These are phyloP conservation scores for Melopsittacus undulatus DNA, from an alignment of 2,797 vertebrate genomes.

Conservation along the genomic window DNA sequence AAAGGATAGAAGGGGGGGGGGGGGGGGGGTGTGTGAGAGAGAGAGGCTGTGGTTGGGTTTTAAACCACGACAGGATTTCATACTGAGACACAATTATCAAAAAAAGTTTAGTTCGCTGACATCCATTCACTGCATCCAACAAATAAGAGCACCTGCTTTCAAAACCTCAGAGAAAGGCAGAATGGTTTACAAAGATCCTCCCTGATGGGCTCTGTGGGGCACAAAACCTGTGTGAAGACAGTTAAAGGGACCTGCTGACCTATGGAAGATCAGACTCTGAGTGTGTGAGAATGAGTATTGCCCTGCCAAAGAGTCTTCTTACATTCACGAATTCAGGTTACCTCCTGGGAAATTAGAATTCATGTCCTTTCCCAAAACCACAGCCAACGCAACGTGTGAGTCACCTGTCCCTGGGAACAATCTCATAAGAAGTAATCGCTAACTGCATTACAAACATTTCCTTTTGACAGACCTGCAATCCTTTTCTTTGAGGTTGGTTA, in stretches of 20 bases:
- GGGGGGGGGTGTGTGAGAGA: too few relatives aligned
- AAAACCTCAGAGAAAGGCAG: neutral
- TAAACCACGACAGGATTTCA: neutral
- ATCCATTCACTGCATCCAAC: neutral
- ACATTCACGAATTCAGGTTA: neutral
- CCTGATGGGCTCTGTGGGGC: neutral
- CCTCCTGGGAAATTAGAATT: neutral
- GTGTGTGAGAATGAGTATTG: too few relatives aligned
- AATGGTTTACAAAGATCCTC: neutral
- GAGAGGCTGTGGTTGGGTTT: too few relatives aligned
- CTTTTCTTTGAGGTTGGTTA: neutral
- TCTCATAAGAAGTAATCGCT: neutral
- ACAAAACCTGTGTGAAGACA: neutral
- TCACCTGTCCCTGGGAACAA: slow-evolving; percentile 5
- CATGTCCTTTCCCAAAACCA: neutral
- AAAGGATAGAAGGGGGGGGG: too few relatives aligned
- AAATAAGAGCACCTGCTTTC: neutral
- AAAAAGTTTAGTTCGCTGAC: neutral
- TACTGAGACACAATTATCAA: accelerated
- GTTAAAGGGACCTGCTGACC: neutral
- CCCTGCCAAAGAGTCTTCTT: neutral
- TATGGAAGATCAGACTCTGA: neutral
- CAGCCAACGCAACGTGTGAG: neutral
- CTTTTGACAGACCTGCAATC: neutral
- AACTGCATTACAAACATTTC: neutral